Percentiles rank a stretch among this genome's conserved stretches.
phyloP scores from a whole-genome alignment of 2,888 invertebrate species.

The Atrina japonica region DNA sequence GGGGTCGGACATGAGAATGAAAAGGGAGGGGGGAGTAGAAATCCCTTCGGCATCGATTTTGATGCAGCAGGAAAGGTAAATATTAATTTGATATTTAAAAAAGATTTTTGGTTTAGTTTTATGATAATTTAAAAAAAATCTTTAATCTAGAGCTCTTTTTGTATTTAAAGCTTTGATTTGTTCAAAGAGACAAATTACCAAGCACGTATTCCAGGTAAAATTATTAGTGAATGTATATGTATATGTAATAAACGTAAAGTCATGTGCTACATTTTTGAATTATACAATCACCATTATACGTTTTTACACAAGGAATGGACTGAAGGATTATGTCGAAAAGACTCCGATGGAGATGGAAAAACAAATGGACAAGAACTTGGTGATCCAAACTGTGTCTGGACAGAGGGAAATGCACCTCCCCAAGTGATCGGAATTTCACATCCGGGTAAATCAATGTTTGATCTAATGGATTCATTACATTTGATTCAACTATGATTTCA shows the following conservation, averaged over 20 bases:
- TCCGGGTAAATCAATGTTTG: constrained; percentile 1
- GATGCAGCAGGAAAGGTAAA: constrained; percentile 33
- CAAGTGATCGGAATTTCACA: constrained; percentile 11
- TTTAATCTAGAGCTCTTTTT: too few species aligned
- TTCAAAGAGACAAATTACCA: too few species aligned
- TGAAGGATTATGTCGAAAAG: constrained; percentile 12
- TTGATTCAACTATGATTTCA: background rate
- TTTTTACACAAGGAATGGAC: constrained; percentile 12
- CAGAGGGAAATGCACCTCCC: constrained; percentile 1
- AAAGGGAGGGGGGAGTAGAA: constrained; percentile 44
- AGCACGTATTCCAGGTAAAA: too few species aligned
- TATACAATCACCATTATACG: too few species aligned
- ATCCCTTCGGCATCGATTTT: constrained; percentile 45
- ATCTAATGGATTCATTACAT: background rate
- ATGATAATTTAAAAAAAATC: too few species aligned
- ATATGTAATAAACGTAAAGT: too few species aligned
- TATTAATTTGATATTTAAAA: background rate
- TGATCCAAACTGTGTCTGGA: constrained; percentile 30
- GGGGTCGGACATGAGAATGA: constrained; percentile 45
- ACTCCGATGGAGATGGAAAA: constrained; percentile 32
- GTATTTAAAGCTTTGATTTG: too few species aligned
- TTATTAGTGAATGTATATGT: too few species aligned
- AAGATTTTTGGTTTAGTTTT: too few species aligned
- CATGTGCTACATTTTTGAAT: too few species aligned
- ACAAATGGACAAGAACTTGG: constrained; percentile 33